phyloP scores from a whole-genome alignment of 2,797 vertebrate genomes.

The Anguilla pacifica region DNA sequence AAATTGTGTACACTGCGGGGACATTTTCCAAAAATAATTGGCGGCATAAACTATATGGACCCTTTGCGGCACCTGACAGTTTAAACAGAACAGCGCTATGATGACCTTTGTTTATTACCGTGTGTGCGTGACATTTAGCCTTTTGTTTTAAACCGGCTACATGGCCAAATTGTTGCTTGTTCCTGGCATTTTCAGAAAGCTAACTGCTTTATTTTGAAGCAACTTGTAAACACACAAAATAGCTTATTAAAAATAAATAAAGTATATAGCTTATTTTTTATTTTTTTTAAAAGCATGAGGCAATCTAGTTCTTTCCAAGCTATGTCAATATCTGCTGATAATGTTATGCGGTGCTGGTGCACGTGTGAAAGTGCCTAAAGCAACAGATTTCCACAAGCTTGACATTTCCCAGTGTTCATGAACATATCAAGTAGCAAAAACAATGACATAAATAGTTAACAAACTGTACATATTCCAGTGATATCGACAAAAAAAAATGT shows the following conservation, averaged over 20 bases:
- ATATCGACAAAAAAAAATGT: not conserved
- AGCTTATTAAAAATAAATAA: no score
- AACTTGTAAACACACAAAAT: not conserved
- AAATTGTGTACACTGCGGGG: not conserved
- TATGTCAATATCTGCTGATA: not conserved
- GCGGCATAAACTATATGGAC: not conserved
- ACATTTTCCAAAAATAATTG: slow-evolving; percentile 2
- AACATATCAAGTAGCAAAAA: not conserved
- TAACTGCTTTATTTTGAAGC: not conserved
- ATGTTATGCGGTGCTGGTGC: no score
- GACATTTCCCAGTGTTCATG: no score
- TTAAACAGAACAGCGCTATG: not conserved
- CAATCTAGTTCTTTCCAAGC: not conserved
- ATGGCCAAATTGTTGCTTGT: not conserved
- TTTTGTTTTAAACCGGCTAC: not conserved
- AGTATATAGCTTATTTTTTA: no score
- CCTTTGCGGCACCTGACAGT: not conserved
- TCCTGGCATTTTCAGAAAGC: not conserved
- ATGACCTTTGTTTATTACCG: not conserved
- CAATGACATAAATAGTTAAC: not conserved
- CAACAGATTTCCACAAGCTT: no score
- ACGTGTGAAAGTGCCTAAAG: no score
- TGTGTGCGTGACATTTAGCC: not conserved
- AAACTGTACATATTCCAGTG: no score
- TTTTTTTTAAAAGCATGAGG: no score